A percentile compares a stretch with the other conserved stretches of the same genome.
phyloP scores from a whole-genome alignment of 2,888 invertebrate species.

The Napeogenes sylphis region DNA sequence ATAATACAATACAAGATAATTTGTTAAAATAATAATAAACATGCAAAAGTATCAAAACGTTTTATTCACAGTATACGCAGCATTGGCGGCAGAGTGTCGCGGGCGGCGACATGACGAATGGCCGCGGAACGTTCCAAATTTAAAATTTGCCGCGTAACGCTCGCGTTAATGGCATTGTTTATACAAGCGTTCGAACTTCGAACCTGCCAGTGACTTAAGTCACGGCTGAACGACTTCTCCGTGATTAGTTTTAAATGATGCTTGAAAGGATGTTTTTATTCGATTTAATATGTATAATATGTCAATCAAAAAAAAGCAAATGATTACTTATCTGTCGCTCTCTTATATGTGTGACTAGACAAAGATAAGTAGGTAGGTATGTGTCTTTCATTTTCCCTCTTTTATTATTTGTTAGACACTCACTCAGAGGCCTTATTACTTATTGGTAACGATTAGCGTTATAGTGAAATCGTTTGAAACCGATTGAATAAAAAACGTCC shows the following conservation, averaged over 20 bases:
- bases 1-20: too few relatives aligned
- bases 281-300: too few relatives aligned
- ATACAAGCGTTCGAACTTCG: slow-evolving; percentile 62
- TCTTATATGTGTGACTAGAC: too few relatives aligned
- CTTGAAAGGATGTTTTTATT: slow-evolving; percentile 44
- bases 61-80: slow-evolving; percentile 34
- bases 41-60: slow-evolving; percentile 49
- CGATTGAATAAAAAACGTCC: too few relatives aligned
- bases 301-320: too few relatives aligned
- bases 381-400: too few relatives aligned
- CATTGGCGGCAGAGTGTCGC: slow-evolving; percentile 60
- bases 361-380: too few relatives aligned
- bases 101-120: slow-evolving; percentile 76
- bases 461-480: too few relatives aligned
- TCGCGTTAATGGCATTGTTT: slow-evolving; percentile 75
- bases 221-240: slow-evolving; percentile 49
- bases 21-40: not conserved
- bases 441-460: too few relatives aligned
- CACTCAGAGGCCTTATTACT: too few relatives aligned
- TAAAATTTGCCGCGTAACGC: slow-evolving; percentile 76
- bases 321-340: too few relatives aligned
- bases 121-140: slow-evolving; percentile 70
- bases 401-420: too few relatives aligned
- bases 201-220: slow-evolving; percentile 69
- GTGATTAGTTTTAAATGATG: slow-evolving; percentile 47